Evolutionary conservation across 2,888 invertebrate genomes (phyloP).

Genomic region (Coelogynopora nodosa): DNA sequence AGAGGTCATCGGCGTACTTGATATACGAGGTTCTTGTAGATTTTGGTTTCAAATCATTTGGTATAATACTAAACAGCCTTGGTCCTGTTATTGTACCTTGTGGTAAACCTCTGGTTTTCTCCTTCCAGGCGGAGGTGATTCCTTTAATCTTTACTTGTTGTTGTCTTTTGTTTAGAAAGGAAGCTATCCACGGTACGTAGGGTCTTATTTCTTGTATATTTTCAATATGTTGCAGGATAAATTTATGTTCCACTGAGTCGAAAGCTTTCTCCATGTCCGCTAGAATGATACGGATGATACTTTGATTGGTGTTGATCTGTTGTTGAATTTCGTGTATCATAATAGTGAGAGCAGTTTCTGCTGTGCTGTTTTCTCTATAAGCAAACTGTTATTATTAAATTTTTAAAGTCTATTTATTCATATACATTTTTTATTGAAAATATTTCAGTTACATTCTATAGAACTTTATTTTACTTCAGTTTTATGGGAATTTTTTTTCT

Average conservation of each 20-base stretch:
- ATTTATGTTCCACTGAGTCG: too few relatives aligned
- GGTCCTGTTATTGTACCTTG: slow-evolving; percentile 3
- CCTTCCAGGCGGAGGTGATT: neutral
- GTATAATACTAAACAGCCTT: neutral
- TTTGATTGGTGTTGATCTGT: neutral
- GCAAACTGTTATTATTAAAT: too few relatives aligned
- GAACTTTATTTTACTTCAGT: too few relatives aligned
- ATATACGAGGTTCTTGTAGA: neutral
- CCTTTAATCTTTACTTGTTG: slow-evolving; percentile 12
- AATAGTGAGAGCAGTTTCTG: neutral
- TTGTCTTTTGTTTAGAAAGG: neutral
- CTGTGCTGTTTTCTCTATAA: neutral
- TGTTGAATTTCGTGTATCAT: neutral
- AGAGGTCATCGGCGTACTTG: neutral
- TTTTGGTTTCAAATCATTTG: neutral
- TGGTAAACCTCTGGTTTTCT: neutral
- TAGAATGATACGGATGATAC: neutral
- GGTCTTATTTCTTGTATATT: too few relatives aligned
- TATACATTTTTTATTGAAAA: too few relatives aligned
- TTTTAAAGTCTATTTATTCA: too few relatives aligned
- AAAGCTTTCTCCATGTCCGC: too few relatives aligned
- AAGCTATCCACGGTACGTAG: too few relatives aligned
- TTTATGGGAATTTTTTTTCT: too few relatives aligned
- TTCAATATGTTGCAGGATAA: too few relatives aligned
- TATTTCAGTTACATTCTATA: too few relatives aligned